Evolutionary conservation across 2,888 invertebrate species (phyloP).

Genomic region (Trachelus tabidus): DNA sequence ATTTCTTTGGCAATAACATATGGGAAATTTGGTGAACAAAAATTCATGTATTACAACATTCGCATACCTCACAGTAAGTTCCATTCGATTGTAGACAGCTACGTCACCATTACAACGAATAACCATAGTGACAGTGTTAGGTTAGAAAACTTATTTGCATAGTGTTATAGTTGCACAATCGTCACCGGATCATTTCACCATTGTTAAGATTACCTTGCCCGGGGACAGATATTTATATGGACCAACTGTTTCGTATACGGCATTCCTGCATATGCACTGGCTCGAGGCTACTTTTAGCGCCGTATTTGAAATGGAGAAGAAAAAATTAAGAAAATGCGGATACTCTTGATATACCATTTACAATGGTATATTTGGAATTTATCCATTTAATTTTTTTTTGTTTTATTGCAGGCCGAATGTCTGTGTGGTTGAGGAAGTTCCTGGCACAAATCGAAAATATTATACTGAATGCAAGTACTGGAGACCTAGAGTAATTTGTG

Average conservation of each 20-base stretch:
- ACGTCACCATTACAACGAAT: not conserved
- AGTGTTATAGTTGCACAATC: not conserved
- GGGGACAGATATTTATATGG: not conserved
- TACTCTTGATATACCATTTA: not conserved
- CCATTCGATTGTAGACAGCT: not conserved
- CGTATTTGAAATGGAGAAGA: not conserved
- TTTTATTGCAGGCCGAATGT: constrained; percentile 59
- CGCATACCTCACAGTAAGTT: not conserved
- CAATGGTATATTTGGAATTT: not conserved
- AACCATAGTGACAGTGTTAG: not conserved
- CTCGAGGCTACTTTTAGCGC: not conserved
- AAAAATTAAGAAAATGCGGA: not conserved
- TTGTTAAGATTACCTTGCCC: not conserved
- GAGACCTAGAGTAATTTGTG: constrained; percentile 62
- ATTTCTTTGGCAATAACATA: not conserved
- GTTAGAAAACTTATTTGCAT: not conserved
- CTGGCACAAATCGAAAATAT: constrained; percentile 56
- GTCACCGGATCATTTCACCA: not conserved
- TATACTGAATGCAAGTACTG: constrained; percentile 66
- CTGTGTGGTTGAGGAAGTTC: constrained; percentile 64
- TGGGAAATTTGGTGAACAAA: not conserved
- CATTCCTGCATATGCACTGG: not conserved
- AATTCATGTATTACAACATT: not conserved
- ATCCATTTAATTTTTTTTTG: not conserved
- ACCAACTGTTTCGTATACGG: not conserved